Base-by-base conservation (phyloP, 2,113 vertebrate genomes). In the Oncorhynchus keta region DNA sequence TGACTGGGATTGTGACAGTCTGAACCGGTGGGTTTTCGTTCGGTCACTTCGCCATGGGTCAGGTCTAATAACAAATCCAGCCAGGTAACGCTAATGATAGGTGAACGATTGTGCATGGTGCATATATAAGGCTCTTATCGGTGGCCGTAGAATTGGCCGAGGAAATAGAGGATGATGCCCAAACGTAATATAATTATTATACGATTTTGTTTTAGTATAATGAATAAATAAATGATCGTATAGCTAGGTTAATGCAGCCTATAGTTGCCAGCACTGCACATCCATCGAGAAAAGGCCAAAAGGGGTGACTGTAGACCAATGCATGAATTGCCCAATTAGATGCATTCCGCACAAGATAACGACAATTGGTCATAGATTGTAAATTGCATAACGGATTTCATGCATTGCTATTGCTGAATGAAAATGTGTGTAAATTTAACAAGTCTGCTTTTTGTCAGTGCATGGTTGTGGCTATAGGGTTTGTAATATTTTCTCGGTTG, bases 71-170 rank as follows among this genome's bases (percentile, higher is more conserved):
- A 22, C 59, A 62, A 79, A 74, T 70, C 39, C 85, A 83, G 87
- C 77, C 89, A 93, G 91, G 92, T 93, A 92, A 87, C 86, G 81
- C 85, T 80, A 83, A 85, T 84, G 73, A 49, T 76, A 85, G 84
- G 79, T 83, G 83, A 80, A 85, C 88, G 83, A 82, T 87, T 78
- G 81, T 84, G 85, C 83, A 80, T 89, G 89, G 77, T 11, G 39
- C 39, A 75, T 79, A 22, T 64, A 13, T 9, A 26, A 4, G 24
- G 61, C 22, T 26, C 9, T 14, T 65, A 51, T 70, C 59, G 77
- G 49, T 18, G 73, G 70, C 45, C 48, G 32, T 65, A 35, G n/a
- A 62, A 7, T 62, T 62, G 59, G 59, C n/a, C 59, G n/a, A 16
- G n/a, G 59, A 62, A 62, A 62, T 62, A 22, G 59, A 66, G 49